Base-by-base conservation (phyloP, 2,797 vertebrate genomes). In the Falco peregrinus region DNA sequence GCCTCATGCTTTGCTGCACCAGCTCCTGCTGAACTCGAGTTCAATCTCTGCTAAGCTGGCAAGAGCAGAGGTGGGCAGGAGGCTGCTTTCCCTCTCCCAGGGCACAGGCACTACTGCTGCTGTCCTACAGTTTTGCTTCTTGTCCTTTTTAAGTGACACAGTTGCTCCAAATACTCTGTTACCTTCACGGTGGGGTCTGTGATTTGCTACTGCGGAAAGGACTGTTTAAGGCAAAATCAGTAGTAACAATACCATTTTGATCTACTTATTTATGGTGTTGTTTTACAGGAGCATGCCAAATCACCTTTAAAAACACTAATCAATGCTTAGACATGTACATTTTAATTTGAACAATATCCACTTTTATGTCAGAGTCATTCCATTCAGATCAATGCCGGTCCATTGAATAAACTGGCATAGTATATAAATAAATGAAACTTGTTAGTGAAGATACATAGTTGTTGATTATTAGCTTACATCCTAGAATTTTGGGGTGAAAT, bases 71-170 rank as follows among this genome's bases (percentile, higher is more conserved):
- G 10, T 20, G 28, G 31, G 16, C 5, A 12, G 60, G 14, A 70
- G 13, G 48, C 24, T 59, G 35, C 39, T 69, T 48, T 57, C 22
- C 33, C 25, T 57, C 37, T 69, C 7, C 56, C 60, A 33, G 54
- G 15, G 6, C 37, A n/a, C 0, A 0, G 26, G 4, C 11, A 11
- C 16, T 12, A 5, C 22, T 64, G 5, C 25, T 60, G n/a, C 41
- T 37, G 29, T 29, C 41, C 13, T 20, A 29, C 13, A 47, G 43
- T 43, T 75, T 68, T 84, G 3, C 5, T 84, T 80, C 60, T 67
- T 77, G 22, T 65, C 13, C 7, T 80, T 69, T 69, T 69, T 16
- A 35, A 64, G 26, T 63, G 53, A 31, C 5, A 3, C 3, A 45
- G 8, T 37, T 65, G 33, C 37, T 73, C 10, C 33, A 76, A 50